Base-by-base conservation (phyloP, 2,888 invertebrate genomes). In the Tortrix viridana region DNA sequence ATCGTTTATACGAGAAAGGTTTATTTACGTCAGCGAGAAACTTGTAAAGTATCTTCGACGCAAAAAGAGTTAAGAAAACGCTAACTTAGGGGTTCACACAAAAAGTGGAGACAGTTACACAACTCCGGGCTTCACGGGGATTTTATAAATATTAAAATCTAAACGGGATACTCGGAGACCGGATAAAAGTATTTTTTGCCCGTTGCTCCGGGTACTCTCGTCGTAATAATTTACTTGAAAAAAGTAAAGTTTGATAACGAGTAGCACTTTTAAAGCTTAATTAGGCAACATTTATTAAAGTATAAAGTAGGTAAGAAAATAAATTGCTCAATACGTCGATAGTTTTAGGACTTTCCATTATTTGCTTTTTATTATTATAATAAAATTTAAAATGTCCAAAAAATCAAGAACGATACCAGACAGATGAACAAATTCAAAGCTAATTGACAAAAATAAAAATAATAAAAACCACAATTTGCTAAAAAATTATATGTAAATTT, bases 51-150 rank as follows among this genome's bases (percentile, higher is more conserved):
- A 85, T 85, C 77, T 76, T 72, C 75, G 73, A 75, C 76, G 78
- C 14, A 81, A 85, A 81, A 81, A 83, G 88, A 89, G 88, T 89
- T 89, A 86, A 86, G 85, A 88, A 88, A 89, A 85, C 79, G 84
- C 80, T 76, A 87, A 89, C 81, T 89, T 89, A 82, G 72, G 83
- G 84, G 80, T 80, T 79, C 72, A n/a, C 32, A 32, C 50, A 50
- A 50, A 50, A 50, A 37, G 49, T 44, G 46, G 23, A 46, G 46
- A 60, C 52, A 50, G 44, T 61, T 74, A 70, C 74, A 71, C 76
- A 86, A 89, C 82, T 89, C 83, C 71, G 76, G 74, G 76, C 77
- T 78, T 85, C 80, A 82, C 83, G 82, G 78, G 77, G 78, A 81
- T 84, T 85, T 86, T 84, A 85, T 86, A 85, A 87, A 86, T 84